A percentile compares a stretch with the other conserved stretches of the same genome.
Conservation (phyloP, 2,113 vertebrate species). For the Clarias gariepinus region DNA sequence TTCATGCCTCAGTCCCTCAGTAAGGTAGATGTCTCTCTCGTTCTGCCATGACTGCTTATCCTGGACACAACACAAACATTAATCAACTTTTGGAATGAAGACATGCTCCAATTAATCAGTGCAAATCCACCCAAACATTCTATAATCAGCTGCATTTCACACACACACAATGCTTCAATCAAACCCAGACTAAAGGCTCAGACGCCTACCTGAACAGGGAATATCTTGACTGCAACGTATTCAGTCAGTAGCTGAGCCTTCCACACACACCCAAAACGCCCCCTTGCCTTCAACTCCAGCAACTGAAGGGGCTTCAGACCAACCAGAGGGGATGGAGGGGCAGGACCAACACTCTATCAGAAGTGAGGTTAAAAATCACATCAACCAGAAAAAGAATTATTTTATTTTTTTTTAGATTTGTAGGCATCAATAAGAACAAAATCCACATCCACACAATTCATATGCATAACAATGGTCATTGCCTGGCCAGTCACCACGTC, state of each 20-base stretch:
- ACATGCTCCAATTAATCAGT: not conserved
- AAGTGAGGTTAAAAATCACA: not conserved
- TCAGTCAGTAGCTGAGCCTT: conserved; percentile 95
- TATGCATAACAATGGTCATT: too few relatives aligned
- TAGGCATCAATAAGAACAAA: not conserved
- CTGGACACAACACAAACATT: conserved; percentile 63
- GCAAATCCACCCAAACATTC: not conserved
- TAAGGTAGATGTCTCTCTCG: conserved; percentile 91
- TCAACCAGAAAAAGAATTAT: too few relatives aligned
- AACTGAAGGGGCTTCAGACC: conserved; percentile 94
- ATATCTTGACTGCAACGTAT: conserved; percentile 96
- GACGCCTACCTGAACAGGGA: conserved; percentile 87
- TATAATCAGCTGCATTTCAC: not conserved
- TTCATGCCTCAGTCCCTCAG: conserved; percentile 94
- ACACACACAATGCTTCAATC: not conserved
- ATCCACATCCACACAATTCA: too few relatives aligned
- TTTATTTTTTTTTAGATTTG: not conserved
- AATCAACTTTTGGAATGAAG: not conserved
- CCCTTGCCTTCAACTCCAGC: conserved; percentile 93
- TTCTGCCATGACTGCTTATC: conserved; percentile 99
- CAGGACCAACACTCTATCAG: conserved; percentile 81
- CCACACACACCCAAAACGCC: conserved; percentile 97
- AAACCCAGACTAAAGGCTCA: not conserved
- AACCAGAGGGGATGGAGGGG: conserved; percentile 89
- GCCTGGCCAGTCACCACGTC: too few relatives aligned